A percentile compares a stretch with the other conserved stretches of the same genome.
These are phyloP conservation scores for Puma concolor DNA, from an alignment of 2,113 vertebrate genomes.

Conservation along the genomic window DNA sequence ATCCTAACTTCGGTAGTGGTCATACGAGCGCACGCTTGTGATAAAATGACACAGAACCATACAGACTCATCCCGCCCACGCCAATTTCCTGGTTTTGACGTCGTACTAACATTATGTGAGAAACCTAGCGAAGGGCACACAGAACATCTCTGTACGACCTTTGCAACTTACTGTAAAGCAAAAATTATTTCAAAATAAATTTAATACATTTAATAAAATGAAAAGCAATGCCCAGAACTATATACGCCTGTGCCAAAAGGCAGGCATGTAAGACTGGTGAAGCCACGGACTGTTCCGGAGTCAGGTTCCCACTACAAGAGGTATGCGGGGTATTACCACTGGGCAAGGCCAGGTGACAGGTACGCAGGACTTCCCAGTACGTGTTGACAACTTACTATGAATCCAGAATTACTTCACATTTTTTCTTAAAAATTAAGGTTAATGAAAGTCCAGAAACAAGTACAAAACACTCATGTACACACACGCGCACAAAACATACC, in stretches of 20 bases:
- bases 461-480: background rate
- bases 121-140: background rate
- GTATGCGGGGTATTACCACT: background rate
- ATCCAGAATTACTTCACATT: background rate
- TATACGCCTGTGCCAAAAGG: background rate
- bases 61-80: too few species aligned
- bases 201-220: background rate
- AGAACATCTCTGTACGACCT: background rate
- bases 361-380: background rate
- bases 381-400: background rate
- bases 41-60: background rate
- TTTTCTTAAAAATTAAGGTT: background rate
- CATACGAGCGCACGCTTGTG: background rate
- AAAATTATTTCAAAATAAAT: constrained; percentile 15
- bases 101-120: background rate
- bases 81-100: background rate
- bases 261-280: background rate
- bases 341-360: rapidly evolving
- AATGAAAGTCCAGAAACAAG: background rate
- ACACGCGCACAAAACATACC: constrained; percentile 82
- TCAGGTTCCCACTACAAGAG: background rate
- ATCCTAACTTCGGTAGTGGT: background rate
- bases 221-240: background rate
- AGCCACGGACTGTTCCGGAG: too few species aligned
- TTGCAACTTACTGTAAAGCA: background rate